These are phyloP conservation scores for Frankliniella fusca DNA, from an alignment of 2,888 invertebrate genomes.

Conservation along the genomic window DNA sequence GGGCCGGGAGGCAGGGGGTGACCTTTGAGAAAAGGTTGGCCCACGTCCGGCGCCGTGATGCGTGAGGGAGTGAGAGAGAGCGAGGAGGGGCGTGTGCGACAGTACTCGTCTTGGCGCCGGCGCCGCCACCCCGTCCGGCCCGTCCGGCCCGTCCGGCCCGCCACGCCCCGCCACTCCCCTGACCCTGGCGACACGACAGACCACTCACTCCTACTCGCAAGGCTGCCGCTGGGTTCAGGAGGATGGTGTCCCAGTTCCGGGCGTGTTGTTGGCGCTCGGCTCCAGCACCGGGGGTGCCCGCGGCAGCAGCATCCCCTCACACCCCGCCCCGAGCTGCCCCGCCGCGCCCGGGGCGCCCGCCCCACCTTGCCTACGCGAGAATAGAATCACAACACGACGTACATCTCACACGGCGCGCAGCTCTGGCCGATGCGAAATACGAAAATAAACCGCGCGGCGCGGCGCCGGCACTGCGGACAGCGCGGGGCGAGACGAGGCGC, in stretches of 20 bases:
- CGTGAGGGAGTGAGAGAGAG: too few species aligned
- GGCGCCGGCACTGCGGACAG: neutral
- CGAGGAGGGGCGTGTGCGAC: too few species aligned
- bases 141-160: neutral
- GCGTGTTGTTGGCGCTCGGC: neutral
- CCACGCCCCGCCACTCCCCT: neutral
- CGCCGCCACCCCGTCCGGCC: neutral
- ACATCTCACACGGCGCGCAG: neutral
- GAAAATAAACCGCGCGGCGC: slow-evolving; percentile 14
- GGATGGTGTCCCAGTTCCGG: too few species aligned
- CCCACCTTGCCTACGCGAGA: neutral
- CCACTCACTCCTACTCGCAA: neutral
- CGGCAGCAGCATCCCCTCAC: neutral
- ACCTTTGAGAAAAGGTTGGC: too few species aligned
- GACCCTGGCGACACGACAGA: neutral
- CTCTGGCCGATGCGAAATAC: neutral
- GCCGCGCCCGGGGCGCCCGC: neutral
- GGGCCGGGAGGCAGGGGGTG: too few species aligned
- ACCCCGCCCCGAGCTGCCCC: neutral
- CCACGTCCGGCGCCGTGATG: too few species aligned
- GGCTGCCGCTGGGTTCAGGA: neutral
- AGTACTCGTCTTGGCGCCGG: too few species aligned
- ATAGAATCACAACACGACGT: slow-evolving; percentile 5
- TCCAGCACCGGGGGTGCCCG: neutral
- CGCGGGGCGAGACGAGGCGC: too few species aligned